Evolutionary conservation across 2,113 vertebrate genomes (phyloP).

Genomic region (Petrocephalus zakoni): DNA sequence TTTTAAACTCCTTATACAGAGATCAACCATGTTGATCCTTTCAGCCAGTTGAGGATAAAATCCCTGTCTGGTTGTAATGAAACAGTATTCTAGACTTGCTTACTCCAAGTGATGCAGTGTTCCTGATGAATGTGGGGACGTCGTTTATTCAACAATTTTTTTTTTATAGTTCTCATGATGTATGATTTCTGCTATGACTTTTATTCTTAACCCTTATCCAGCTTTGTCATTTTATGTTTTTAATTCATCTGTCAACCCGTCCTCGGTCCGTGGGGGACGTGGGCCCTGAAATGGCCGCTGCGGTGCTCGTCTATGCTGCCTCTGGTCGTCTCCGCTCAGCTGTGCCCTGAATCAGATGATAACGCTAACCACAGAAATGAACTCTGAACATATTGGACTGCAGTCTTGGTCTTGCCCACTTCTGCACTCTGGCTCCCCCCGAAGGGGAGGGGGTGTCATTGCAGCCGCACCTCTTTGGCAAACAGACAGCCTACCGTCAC

Average conservation of each 20-base stretch:
- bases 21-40: neutral
- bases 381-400: slow-evolving; percentile 23
- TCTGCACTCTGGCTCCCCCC: slow-evolving; percentile 30
- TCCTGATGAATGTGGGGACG: neutral
- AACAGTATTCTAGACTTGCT: neutral
- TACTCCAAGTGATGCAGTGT: neutral
- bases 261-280: slow-evolving; percentile 14
- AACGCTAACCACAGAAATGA: slow-evolving; percentile 19
- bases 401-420: slow-evolving; percentile 6
- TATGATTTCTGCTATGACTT: slow-evolving; percentile 34
- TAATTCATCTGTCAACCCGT: slow-evolving; percentile 35
- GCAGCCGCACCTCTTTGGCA: slow-evolving; percentile 20
- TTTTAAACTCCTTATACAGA: neutral
- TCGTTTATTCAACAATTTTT: slow-evolving; percentile 11
- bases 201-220: slow-evolving; percentile 18
- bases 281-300: too few species aligned
- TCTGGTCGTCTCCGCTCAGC: slow-evolving; percentile 23
- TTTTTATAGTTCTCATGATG: slow-evolving; percentile 19
- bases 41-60: neutral
- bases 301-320: neutral
- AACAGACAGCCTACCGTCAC: neutral
- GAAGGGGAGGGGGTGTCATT: slow-evolving; percentile 20
- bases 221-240: slow-evolving; percentile 39
- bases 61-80: neutral
- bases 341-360: slow-evolving; percentile 6